A percentile compares a stretch with the other conserved stretches of the same genome.
Evolutionary conservation across 2,888 invertebrate genomes (phyloP).

Genomic region (Drosophila maculinotata): DNA sequence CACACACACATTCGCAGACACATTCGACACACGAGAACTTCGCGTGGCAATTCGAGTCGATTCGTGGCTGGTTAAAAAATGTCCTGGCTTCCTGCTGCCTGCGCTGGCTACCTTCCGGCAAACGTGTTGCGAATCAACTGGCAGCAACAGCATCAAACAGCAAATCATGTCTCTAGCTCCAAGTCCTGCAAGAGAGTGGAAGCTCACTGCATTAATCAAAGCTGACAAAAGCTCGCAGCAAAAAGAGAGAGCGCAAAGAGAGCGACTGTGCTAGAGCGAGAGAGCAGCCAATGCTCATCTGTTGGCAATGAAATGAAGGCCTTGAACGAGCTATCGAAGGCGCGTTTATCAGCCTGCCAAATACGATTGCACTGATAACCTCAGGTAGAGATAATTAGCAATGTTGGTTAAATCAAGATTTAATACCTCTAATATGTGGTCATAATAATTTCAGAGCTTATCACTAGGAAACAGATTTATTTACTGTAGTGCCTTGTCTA

Average conservation of each 20-base stretch:
- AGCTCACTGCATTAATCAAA: constrained; percentile 60
- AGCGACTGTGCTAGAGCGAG: constrained; percentile 14
- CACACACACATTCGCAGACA: constrained; percentile 24
- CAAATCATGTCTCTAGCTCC: constrained; percentile 65
- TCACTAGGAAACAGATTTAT: neutral
- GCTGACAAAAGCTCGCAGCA: constrained; percentile 52
- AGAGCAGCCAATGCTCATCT: neutral
- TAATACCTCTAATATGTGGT: neutral
- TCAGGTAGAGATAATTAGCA: too few relatives aligned
- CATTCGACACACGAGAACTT: constrained; percentile 41
- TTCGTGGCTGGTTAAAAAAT: constrained; percentile 12
- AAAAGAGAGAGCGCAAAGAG: constrained; percentile 12
- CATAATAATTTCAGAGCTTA: neutral
- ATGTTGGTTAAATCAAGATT: neutral
- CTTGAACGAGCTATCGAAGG: constrained; percentile 20
- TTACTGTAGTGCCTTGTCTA: neutral
- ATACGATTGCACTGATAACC: constrained; percentile 31
- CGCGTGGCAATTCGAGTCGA: constrained; percentile 42
- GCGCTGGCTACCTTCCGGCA: constrained; percentile 79
- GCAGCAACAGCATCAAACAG: constrained; percentile 53
- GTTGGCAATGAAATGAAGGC: constrained; percentile 38
- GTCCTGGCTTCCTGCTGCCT: constrained; percentile 53
- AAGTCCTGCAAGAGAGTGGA: constrained; percentile 47
- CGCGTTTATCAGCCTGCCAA: constrained; percentile 13
- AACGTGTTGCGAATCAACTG: constrained; percentile 82